These are phyloP conservation scores for Cetonia aurata DNA, from an alignment of 2,888 invertebrate genomes.

Conservation along the genomic window DNA sequence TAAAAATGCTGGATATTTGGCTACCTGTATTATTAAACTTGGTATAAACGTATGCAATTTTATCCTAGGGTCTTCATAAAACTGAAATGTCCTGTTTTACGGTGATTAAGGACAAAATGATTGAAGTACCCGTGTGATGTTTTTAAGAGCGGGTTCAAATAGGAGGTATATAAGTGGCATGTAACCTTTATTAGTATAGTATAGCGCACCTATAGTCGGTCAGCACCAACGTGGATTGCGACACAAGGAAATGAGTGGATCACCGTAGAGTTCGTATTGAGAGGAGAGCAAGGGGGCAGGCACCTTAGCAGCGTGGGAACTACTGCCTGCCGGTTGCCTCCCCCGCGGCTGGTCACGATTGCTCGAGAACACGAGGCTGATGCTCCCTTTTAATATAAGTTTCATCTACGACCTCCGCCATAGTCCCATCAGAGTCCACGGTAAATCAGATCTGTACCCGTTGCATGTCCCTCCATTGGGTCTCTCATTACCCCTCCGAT, in stretches of 20 bases:
- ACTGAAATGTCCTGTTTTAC: no score
- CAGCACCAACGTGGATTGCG: conserved; percentile 54
- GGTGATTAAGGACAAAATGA: no score
- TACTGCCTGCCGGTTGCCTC: conserved; percentile 61
- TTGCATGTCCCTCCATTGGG: conserved; percentile 50
- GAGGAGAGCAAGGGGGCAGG: conserved; percentile 55
- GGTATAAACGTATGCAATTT: no score
- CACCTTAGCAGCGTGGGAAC: conserved; percentile 64
- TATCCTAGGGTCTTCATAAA: no score
- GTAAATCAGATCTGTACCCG: conserved; percentile 54
- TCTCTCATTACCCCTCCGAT: conserved; percentile 16
- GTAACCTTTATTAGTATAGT: conserved; percentile 56
- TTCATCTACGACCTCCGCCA: conserved; percentile 57
- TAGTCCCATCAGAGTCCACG: conserved; percentile 53
- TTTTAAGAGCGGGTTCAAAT: conserved; percentile 51
- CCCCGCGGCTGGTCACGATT: conserved; percentile 66
- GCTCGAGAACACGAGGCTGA: conserved; percentile 64
- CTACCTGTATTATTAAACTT: no score
- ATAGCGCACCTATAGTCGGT: conserved; percentile 49
- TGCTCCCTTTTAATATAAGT: conserved; percentile 63
- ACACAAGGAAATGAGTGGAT: conserved; percentile 61
- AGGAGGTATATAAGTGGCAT: conserved; percentile 51
- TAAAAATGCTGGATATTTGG: no score
- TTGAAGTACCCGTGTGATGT: conserved; percentile 48
- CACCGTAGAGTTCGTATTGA: conserved; percentile 51